A percentile compares a stretch with the other conserved stretches of the same genome.
Evolutionary conservation across 2,888 invertebrate species (phyloP).

Genomic region (Harpalus rufipes): DNA sequence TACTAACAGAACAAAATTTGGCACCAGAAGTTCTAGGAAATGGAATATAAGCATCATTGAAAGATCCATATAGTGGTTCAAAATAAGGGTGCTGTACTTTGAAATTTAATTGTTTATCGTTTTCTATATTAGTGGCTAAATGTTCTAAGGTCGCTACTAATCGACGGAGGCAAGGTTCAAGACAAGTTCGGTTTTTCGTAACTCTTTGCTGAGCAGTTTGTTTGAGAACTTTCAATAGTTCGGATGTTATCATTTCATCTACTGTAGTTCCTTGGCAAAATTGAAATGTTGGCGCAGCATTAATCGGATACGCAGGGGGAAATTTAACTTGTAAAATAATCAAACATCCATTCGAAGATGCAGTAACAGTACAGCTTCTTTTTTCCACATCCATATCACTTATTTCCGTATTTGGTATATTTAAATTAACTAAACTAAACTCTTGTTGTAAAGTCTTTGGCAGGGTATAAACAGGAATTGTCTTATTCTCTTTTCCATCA

Average conservation of each 20-base stretch:
- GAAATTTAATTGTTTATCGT: constrained; percentile 73
- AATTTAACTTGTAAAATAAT: constrained; percentile 84
- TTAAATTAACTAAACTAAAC: constrained; percentile 86
- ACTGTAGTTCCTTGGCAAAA: constrained; percentile 80
- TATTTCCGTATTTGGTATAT: constrained; percentile 86
- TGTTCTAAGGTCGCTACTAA: constrained; percentile 83
- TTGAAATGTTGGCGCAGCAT: constrained; percentile 83
- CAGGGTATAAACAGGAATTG: constrained; percentile 37
- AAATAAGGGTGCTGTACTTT: constrained; percentile 70
- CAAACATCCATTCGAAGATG: constrained; percentile 78
- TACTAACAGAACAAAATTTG: constrained; percentile 92
- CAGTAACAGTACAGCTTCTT: constrained; percentile 81
- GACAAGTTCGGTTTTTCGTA: constrained; percentile 90
- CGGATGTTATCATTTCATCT: constrained; percentile 85
- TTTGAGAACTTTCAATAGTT: constrained; percentile 89
- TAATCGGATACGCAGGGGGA: constrained; percentile 86
- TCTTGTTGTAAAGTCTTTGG: constrained; percentile 83
- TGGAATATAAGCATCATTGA: constrained; percentile 90
- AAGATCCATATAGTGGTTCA: constrained; percentile 75
- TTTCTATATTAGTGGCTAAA: constrained; percentile 80
- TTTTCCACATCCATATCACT: constrained; percentile 78
- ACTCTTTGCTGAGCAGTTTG: constrained; percentile 90
- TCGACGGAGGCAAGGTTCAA: constrained; percentile 91
- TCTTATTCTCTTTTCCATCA: constrained; percentile 64
- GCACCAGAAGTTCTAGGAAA: constrained; percentile 97